Conservation (phyloP, 2,113 vertebrate species). For the Plestiodon gilberti region DNA sequence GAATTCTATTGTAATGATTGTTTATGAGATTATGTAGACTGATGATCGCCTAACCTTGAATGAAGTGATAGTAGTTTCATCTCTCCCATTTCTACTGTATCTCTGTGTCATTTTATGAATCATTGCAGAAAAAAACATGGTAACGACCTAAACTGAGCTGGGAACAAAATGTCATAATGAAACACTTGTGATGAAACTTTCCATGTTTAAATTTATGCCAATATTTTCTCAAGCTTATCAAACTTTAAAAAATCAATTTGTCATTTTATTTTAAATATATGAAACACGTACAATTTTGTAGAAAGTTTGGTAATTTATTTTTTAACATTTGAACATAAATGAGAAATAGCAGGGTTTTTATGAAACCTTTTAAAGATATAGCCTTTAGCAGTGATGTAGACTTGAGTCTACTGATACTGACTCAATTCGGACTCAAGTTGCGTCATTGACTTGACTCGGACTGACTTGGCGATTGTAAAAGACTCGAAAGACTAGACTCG, state of each 20-base stretch:
- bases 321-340: background rate
- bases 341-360: background rate
- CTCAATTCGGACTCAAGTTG: too few relatives aligned
- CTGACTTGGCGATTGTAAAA: too few relatives aligned
- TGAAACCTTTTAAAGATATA: background rate
- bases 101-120: background rate
- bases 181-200: background rate
- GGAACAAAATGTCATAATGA: too few relatives aligned
- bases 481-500: too few relatives aligned
- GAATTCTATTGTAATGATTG: background rate
- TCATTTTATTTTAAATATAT: background rate
- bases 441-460: too few relatives aligned
- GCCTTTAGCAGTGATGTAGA: too few relatives aligned
- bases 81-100: background rate
- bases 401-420: too few relatives aligned
- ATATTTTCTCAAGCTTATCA: background rate
- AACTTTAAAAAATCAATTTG: background rate
- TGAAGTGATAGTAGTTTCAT: background rate
- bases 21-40: background rate
- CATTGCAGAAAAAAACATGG: background rate
- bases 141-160: too few relatives aligned
- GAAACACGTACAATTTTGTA: background rate
- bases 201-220: background rate
- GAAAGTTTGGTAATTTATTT: background rate
- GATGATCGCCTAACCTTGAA: background rate